Evolutionary conservation across 1,140 invertebrate species (phyloP).

Genomic region (Bactericera cockerelli): DNA sequence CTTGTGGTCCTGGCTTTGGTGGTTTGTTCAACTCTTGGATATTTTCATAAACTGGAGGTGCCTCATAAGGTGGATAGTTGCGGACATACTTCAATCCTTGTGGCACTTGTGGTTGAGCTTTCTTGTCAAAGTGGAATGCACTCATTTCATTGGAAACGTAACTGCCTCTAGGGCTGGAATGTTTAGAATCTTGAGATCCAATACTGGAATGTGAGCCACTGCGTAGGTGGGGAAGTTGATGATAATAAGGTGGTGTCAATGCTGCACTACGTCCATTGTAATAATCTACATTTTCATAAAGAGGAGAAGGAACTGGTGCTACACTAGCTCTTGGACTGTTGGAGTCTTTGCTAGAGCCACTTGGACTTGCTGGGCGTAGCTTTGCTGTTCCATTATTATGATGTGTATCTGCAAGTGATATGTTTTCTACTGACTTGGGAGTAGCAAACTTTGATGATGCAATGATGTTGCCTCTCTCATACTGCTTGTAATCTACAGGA

Average conservation of each 20-base stretch:
- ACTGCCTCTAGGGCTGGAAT: conserved; percentile 35
- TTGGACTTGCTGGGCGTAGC: conserved; percentile 25
- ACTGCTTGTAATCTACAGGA: conserved; percentile 39
- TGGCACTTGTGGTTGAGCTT: conserved; percentile 53
- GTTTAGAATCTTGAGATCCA: conserved; percentile 35
- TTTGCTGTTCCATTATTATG: neutral
- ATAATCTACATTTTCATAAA: conserved; percentile 70
- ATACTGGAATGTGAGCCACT: conserved; percentile 35
- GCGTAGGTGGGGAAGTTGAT: conserved; percentile 34
- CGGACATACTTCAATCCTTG: conserved; percentile 37
- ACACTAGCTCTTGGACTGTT: conserved; percentile 42
- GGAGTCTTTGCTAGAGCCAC: conserved; percentile 42
- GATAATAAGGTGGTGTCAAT: conserved; percentile 41
- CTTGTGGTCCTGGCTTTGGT: conserved; percentile 34
- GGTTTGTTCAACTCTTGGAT: conserved; percentile 37
- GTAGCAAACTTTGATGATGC: conserved; percentile 59
- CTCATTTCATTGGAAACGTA: conserved; percentile 24
- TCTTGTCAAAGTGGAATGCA: conserved; percentile 34
- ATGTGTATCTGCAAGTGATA: neutral
- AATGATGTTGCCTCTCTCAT: conserved; percentile 46
- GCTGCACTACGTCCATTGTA: conserved; percentile 36
- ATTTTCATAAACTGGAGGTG: conserved; percentile 54
- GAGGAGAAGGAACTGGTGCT: conserved; percentile 31
- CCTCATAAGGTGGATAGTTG: conserved; percentile 36
- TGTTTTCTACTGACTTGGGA: conserved; percentile 48